Percentiles rank a stretch among this genome's conserved stretches.
Conservation (phyloP, 2,888 invertebrate species). For the Hesperia comma region DNA sequence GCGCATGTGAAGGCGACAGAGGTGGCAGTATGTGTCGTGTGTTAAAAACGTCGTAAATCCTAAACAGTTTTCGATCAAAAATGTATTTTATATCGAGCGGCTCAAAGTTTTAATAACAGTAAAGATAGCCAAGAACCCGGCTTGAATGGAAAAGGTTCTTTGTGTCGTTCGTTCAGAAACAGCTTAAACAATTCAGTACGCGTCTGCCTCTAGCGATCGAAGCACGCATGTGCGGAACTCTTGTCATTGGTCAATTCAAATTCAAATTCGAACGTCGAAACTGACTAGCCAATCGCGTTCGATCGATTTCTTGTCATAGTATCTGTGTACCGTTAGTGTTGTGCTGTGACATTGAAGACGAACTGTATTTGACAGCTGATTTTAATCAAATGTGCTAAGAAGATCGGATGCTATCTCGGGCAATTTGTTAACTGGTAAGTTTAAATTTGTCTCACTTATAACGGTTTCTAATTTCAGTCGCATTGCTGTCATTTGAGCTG, state of each 20-base stretch:
- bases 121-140: slow-evolving; percentile 44
- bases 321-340: slow-evolving; percentile 71
- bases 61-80: slow-evolving; percentile 34
- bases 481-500: slow-evolving; percentile 23
- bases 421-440: slow-evolving; percentile 42
- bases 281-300: slow-evolving; percentile 70
- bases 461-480: slow-evolving; percentile 34
- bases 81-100: slow-evolving; percentile 35
- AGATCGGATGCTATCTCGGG: slow-evolving; percentile 74
- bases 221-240: slow-evolving; percentile 61
- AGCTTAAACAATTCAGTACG: slow-evolving; percentile 58
- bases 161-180: slow-evolving; percentile 73
- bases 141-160: slow-evolving; percentile 76
- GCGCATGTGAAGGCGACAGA: slow-evolving; percentile 79
- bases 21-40: slow-evolving; percentile 61
- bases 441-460: slow-evolving; percentile 26
- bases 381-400: slow-evolving; percentile 37
- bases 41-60: slow-evolving; percentile 50
- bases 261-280: slow-evolving; percentile 72
- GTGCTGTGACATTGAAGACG: slow-evolving; percentile 70
- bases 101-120: slow-evolving; percentile 63
- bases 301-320: slow-evolving; percentile 73
- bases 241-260: slow-evolving; percentile 62
- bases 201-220: slow-evolving; percentile 67
- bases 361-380: slow-evolving; percentile 46